Evolutionary conservation across 2,888 invertebrate genomes (phyloP).

Genomic region (Temnothorax ravouxi): DNA sequence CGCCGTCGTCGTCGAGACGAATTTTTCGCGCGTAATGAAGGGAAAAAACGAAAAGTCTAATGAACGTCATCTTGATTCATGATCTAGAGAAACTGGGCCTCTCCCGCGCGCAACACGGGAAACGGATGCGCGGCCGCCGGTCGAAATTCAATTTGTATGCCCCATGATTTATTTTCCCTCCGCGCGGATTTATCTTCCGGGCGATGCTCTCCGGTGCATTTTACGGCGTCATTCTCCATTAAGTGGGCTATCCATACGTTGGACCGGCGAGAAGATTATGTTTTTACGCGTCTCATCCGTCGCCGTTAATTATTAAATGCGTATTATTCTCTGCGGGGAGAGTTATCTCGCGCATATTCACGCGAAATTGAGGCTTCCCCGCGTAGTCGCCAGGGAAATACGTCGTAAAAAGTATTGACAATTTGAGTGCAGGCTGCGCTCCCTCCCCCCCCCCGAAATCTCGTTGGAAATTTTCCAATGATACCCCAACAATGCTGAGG

Average conservation of each 20-base stretch:
- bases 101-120: conserved; percentile 33
- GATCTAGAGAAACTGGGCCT: conserved; percentile 49
- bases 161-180: conserved; percentile 73
- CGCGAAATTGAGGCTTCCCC: conserved; percentile 5
- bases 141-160: conserved; percentile 68
- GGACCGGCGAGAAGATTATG: conserved; percentile 44
- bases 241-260: conserved; percentile 63
- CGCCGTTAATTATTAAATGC: conserved; percentile 48
- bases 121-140: conserved; percentile 50
- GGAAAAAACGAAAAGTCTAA: conserved; percentile 12
- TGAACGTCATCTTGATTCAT: conserved; percentile 48
- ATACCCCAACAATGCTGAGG: conserved; percentile 3
- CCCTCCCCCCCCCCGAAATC: background rate
- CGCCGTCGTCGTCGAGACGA: conserved; percentile 16
- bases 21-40: conserved; percentile 35
- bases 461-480: conserved; percentile 37
- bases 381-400: conserved; percentile 31
- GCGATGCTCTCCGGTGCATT: conserved; percentile 64
- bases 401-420: conserved; percentile 23
- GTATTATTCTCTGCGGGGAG: conserved; percentile 47
- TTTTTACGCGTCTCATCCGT: conserved; percentile 40
- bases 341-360: conserved; percentile 23
- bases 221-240: conserved; percentile 73
- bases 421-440: background rate
- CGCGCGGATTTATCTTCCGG: conserved; percentile 69